Evolutionary conservation across 2,888 invertebrate species (phyloP).

Genomic region (Acrocera orbiculus): DNA sequence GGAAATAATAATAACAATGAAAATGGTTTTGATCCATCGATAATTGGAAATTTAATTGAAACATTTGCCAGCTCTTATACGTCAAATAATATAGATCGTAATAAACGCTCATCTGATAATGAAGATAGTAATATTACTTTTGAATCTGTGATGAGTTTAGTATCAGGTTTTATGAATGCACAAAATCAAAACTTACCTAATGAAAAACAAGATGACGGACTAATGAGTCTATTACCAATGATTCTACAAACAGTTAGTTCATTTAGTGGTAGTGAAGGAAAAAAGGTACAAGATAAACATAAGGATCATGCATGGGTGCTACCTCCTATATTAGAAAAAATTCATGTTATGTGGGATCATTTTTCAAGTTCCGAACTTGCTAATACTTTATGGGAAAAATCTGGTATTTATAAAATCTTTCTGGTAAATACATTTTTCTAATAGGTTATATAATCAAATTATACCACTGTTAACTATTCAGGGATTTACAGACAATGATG

Average conservation of each 20-base stretch:
- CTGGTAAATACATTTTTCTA: constrained; percentile 27
- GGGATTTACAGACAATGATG: constrained; percentile 48
- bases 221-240: constrained; percentile 44
- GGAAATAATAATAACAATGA: constrained; percentile 29
- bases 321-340: constrained; percentile 49
- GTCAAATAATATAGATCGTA: not conserved
- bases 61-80: constrained; percentile 30
- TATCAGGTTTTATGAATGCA: constrained; percentile 37
- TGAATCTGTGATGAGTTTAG: constrained; percentile 36
- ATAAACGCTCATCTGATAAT: constrained; percentile 6
- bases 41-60: constrained; percentile 40
- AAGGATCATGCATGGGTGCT: constrained; percentile 53
- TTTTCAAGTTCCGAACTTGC: constrained; percentile 65
- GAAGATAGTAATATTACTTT: constrained; percentile 34
- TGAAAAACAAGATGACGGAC: constrained; percentile 15
- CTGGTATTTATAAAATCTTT: constrained; percentile 50
- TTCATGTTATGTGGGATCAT: constrained; percentile 60
- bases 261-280: constrained; percentile 42
- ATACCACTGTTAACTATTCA: constrained; percentile 10
- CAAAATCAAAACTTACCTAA: constrained; percentile 21
- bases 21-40: constrained; percentile 38
- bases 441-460: too few species aligned
- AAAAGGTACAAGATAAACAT: constrained; percentile 42
- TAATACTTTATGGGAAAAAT: constrained; percentile 50
- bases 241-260: constrained; percentile 46